A percentile compares a stretch with the other conserved stretches of the same genome.
Conservation (phyloP, 2,888 invertebrate genomes). For the Cryptocephalus primarius region DNA sequence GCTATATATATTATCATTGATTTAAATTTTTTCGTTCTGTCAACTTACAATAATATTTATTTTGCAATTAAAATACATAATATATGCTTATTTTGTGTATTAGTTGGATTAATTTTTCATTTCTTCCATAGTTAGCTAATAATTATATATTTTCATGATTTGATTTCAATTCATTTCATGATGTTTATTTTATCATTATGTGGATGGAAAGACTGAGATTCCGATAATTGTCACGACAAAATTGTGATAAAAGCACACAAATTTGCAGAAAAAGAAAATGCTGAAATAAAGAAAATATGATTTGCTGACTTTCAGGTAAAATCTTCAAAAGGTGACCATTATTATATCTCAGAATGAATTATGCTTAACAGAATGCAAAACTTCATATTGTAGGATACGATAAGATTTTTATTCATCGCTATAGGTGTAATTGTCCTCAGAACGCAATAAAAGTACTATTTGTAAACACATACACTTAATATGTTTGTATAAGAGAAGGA, state of each 20-base stretch:
- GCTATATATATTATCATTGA: too few species aligned
- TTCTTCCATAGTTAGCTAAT: too few species aligned
- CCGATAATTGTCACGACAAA: conserved; percentile 4
- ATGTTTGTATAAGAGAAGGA: conserved; percentile 1
- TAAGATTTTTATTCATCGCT: conserved; percentile 10
- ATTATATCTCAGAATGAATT: conserved; percentile 6
- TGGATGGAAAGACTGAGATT: conserved; percentile 2
- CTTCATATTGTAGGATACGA: too few species aligned
- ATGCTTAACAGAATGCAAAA: conserved; percentile 9
- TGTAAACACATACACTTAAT: conserved; percentile 7
- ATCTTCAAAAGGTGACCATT: conserved; percentile 5
- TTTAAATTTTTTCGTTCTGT: too few species aligned
- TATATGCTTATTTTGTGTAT: too few species aligned
- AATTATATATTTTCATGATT: too few species aligned
- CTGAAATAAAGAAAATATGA: conserved; percentile 1
- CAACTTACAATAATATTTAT: too few species aligned
- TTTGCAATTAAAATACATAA: too few species aligned
- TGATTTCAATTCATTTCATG: background rate
- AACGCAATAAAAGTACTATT: conserved; percentile 8
- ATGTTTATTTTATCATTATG: background rate
- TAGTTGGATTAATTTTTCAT: too few species aligned
- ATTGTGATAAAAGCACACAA: conserved; percentile 7
- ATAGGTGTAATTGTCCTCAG: conserved; percentile 9
- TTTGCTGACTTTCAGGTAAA: conserved; percentile 11
- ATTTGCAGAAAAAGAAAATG: conserved; percentile 5